phyloP scores from a whole-genome alignment of 2,888 invertebrate genomes.

The Volucella inflata region DNA sequence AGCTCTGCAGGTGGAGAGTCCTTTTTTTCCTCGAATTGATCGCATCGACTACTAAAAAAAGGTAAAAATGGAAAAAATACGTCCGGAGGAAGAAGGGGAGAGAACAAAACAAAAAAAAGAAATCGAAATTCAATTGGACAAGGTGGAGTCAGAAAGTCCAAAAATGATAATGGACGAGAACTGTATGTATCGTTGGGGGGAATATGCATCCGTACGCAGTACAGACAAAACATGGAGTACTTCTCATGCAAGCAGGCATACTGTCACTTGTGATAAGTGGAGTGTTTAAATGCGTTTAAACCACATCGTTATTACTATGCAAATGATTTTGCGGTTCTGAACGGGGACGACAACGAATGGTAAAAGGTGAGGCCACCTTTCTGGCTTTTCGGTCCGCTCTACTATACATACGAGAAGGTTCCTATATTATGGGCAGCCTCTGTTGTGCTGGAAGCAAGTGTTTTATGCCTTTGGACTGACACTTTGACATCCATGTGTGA shows the following conservation, averaged over 20 bases:
- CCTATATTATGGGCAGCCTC: too few relatives aligned
- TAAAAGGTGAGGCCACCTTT: slow-evolving; percentile 33
- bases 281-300: slow-evolving; percentile 73
- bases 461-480: slow-evolving; percentile 64
- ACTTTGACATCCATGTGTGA: slow-evolving; percentile 69
- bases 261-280: slow-evolving; percentile 59
- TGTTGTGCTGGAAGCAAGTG: slow-evolving; percentile 29
- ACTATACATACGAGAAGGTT: too few relatives aligned
- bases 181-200: slow-evolving; percentile 8
- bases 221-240: background rate
- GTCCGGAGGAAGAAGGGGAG: too few relatives aligned
- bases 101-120: slow-evolving; percentile 11
- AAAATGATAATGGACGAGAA: slow-evolving; percentile 56
- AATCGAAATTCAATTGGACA: slow-evolving; percentile 63
- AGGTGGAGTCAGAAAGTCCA: slow-evolving; percentile 34
- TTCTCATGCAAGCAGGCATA: slow-evolving; percentile 14
- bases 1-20: slow-evolving; percentile 59
- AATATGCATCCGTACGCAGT: background rate
- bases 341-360: slow-evolving; percentile 6
- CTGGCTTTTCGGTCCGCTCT: background rate
- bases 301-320: slow-evolving; percentile 75
- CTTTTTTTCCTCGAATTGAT: slow-evolving; percentile 56
- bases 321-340: slow-evolving; percentile 66
- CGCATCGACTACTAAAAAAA: slow-evolving; percentile 25
- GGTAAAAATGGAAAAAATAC: background rate